Evolutionary conservation across 1,140 invertebrate species (phyloP).

Genomic region (Caenorhabditis briggsae): DNA sequence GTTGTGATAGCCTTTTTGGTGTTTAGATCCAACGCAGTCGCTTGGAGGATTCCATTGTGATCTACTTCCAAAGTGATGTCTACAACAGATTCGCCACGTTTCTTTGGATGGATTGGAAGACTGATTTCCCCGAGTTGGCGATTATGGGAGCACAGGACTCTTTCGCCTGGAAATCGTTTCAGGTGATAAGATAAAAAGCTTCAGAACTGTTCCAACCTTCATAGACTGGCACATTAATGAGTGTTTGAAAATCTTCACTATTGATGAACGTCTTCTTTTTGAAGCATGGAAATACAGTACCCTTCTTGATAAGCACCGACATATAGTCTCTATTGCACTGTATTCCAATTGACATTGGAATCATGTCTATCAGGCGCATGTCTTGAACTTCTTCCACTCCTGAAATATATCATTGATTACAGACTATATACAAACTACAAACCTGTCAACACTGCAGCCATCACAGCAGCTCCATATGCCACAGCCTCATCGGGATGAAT

Average conservation of each 20-base stretch:
- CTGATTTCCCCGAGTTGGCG: slow-evolving; percentile 28
- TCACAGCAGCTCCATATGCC: slow-evolving; percentile 84
- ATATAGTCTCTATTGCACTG: slow-evolving; percentile 39
- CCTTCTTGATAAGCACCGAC: slow-evolving; percentile 37
- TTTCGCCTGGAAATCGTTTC: slow-evolving; percentile 27
- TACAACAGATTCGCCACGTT: slow-evolving; percentile 22
- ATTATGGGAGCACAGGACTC: slow-evolving; percentile 29
- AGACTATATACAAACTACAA: background rate
- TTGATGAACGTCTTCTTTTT: slow-evolving; percentile 42
- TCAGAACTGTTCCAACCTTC: too few relatives aligned
- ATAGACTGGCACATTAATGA: slow-evolving; percentile 34
- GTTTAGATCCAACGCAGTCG: slow-evolving; percentile 19
- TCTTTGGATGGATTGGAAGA: background rate
- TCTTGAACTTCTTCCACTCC: slow-evolving; percentile 35
- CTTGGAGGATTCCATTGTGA: slow-evolving; percentile 38
- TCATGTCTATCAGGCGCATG: slow-evolving; percentile 24
- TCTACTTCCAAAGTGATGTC: slow-evolving; percentile 39
- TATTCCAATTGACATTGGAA: slow-evolving; percentile 37
- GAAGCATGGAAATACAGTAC: background rate
- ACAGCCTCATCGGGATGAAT: slow-evolving; percentile 93
- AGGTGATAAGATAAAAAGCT: too few relatives aligned
- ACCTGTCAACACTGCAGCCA: slow-evolving; percentile 34
- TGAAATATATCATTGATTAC: background rate
- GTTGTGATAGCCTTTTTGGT: slow-evolving; percentile 15
- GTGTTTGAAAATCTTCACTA: slow-evolving; percentile 42